Percentiles rank a stretch among this genome's conserved stretches.
Conservation (phyloP, 1,140 invertebrate genomes). For the Drosophila fuyamai region DNA sequence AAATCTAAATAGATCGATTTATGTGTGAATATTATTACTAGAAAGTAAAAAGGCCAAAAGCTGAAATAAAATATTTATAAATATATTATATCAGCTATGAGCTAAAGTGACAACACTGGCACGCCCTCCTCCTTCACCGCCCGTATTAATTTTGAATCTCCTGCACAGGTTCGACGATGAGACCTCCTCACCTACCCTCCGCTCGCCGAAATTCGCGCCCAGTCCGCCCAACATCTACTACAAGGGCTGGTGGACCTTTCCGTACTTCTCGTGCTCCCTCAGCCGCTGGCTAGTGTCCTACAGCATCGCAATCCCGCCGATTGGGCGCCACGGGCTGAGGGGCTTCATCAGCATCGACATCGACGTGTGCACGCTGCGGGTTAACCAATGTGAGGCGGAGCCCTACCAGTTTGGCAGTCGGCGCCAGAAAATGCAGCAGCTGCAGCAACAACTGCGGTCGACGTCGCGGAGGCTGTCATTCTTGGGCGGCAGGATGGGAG, state of each 20-base stretch:
- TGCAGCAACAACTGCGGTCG: constrained; percentile 26
- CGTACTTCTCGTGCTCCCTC: constrained; percentile 91
- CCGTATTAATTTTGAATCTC: not conserved
- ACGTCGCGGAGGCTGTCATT: constrained; percentile 1
- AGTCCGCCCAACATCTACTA: constrained; percentile 88
- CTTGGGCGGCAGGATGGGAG: constrained; percentile 28
- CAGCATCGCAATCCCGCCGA: constrained; percentile 89
- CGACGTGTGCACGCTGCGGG: constrained; percentile 92
- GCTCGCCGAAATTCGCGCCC: constrained; percentile 90
- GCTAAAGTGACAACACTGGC: not conserved
- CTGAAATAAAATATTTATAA: too few relatives aligned
- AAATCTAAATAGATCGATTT: too few relatives aligned
- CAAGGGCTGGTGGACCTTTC: constrained; percentile 92
- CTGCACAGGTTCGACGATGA: constrained; percentile 85
- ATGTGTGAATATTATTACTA: too few relatives aligned
- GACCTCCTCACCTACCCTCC: constrained; percentile 84
- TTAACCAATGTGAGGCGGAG: constrained; percentile 92
- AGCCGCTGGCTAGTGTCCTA: constrained; percentile 92
- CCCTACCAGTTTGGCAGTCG: constrained; percentile 66
- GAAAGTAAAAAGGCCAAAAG: too few relatives aligned
- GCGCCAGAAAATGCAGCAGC: constrained; percentile 43
- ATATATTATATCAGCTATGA: not conserved
- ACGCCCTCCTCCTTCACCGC: not conserved
- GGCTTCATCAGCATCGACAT: constrained; percentile 94
- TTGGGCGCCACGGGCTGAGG: constrained; percentile 87